Base-by-base conservation (phyloP, 2,113 vertebrate genomes). In the Clarias magur region DNA sequence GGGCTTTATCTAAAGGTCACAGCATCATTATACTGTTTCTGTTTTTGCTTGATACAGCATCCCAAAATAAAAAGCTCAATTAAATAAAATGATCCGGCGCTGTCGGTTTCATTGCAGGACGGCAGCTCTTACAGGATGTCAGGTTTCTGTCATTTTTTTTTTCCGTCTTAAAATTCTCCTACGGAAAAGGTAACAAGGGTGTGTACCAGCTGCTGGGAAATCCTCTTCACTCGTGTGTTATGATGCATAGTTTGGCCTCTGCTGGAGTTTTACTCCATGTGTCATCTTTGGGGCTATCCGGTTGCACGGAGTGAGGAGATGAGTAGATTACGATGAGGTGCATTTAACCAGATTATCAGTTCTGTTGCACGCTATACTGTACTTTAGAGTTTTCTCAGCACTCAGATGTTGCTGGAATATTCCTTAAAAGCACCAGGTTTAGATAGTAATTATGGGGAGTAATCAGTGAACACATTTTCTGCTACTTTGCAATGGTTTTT, bases 1-100 rank as follows among this genome's bases (percentile, higher is more conserved):
- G 62, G 42, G 25, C 15, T 78, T 87, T 89, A 87, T 79, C 68
- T 82, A 87, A 89, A 89, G 68, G 79, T 82, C 48, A 80, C 73
- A 63, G 86, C 60, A 85, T 19, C 76, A 80, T 82, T 23, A 3
- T 19, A 59, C 70, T 11, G 17, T 78, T 67, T 80, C 63, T 38
- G 79, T 13, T 81, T 80, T 80, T 63, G 27, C 70, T 6, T 21
- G 63, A 78, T 76, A 60, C 59, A 21, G 25, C 62, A 54, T 54
- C 25, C 30, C 17, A 17, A 65, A 85, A 65, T 38, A 19, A 81
- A 80, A 60, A 79, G 15, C 56, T 72, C 3, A 87, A 48, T 75
- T 75, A 59, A 89, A 27, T 53, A 53, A 16, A 81, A 67, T 80
- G 73, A 60, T 80, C 17, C 42, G 42, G 73, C 19, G 1, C 19